These are phyloP conservation scores for Bedellia somnulentella DNA, from an alignment of 2,888 invertebrate genomes.

Conservation along the genomic window DNA sequence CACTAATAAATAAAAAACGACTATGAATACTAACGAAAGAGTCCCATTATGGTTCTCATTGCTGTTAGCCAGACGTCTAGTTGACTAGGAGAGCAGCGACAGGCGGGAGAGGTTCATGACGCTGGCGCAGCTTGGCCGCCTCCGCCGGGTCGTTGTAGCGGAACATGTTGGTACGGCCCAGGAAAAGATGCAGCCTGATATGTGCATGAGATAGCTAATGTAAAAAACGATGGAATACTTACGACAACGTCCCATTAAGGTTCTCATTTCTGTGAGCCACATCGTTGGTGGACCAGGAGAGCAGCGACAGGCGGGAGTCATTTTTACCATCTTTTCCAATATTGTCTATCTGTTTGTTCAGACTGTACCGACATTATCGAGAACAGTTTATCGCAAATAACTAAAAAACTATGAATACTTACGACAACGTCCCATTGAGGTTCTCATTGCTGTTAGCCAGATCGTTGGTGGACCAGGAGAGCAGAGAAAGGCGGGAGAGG, in stretches of 20 bases:
- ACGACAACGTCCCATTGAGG: slow-evolving; percentile 30
- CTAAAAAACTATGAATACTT: not conserved
- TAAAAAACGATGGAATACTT: not conserved
- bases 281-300: slow-evolving; percentile 82
- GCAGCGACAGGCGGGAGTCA: slow-evolving; percentile 77
- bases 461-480: slow-evolving; percentile 82
- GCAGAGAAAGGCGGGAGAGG: slow-evolving; percentile 77
- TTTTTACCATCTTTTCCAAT: slow-evolving; percentile 54
- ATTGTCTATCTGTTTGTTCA: too few species aligned
- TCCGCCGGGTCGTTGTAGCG: slow-evolving; percentile 90
- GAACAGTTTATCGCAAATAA: too few species aligned
- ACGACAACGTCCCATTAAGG: slow-evolving; percentile 30
- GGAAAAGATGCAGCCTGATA: slow-evolving; percentile 72
- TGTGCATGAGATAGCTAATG: too few species aligned
- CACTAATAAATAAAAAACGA: too few species aligned
- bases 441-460: slow-evolving; percentile 74
- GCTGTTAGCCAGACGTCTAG: slow-evolving; percentile 76
- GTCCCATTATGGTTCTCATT: slow-evolving; percentile 63
- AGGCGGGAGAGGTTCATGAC: slow-evolving; percentile 77
- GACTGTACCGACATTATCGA: too few species aligned
- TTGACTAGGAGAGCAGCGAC: slow-evolving; percentile 80
- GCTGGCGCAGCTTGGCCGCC: slow-evolving; percentile 79
- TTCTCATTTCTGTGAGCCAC: slow-evolving; percentile 74
- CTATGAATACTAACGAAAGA: slow-evolving; percentile 3
- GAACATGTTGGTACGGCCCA: slow-evolving; percentile 80